Conservation (phyloP, 2,888 invertebrate species). For the Rhingia campestris region DNA sequence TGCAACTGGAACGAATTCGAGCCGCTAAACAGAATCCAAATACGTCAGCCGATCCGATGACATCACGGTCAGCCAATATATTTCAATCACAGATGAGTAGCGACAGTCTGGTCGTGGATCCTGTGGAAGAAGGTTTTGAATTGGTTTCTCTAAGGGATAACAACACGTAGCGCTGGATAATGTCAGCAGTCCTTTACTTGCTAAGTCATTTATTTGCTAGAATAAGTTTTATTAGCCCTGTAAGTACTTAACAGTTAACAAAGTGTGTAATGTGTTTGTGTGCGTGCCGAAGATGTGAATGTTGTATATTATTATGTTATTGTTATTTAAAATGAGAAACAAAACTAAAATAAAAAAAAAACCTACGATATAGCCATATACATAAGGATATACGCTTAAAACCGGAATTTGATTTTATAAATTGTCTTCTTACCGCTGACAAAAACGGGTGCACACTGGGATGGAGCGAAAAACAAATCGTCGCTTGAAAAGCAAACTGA, state of each 20-base stretch:
- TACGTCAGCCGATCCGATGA: constrained; percentile 52
- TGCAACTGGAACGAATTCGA: constrained; percentile 79
- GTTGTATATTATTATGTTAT: constrained; percentile 43
- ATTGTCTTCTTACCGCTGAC: not conserved
- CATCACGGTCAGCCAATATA: constrained; percentile 30
- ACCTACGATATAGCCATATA: constrained; percentile 57
- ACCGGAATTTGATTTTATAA: not conserved
- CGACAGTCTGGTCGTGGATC: constrained; percentile 52
- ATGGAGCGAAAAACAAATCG: no score
- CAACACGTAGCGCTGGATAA: constrained; percentile 78
- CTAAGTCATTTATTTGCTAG: constrained; percentile 72
- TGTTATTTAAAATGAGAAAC: constrained; percentile 56
- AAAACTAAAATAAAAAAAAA: constrained; percentile 34
- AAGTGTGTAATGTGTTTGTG: constrained; percentile 52
- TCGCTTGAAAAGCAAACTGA: no score
- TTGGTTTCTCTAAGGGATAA: constrained; percentile 79
- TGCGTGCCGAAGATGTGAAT: constrained; percentile 53
- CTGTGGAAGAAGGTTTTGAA: constrained; percentile 81
- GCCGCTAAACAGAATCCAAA: constrained; percentile 73
- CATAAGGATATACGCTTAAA: constrained; percentile 33
- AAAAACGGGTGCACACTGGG: no score
- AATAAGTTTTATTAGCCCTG: constrained; percentile 64
- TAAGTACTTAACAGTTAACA: constrained; percentile 66
- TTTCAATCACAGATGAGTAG: constrained; percentile 48
- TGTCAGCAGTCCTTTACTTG: constrained; percentile 30